Evolutionary conservation across 2,113 vertebrate species (phyloP), one percentile per base, ranked within the genome.

Genomic region (Xerus inauris): DNA sequence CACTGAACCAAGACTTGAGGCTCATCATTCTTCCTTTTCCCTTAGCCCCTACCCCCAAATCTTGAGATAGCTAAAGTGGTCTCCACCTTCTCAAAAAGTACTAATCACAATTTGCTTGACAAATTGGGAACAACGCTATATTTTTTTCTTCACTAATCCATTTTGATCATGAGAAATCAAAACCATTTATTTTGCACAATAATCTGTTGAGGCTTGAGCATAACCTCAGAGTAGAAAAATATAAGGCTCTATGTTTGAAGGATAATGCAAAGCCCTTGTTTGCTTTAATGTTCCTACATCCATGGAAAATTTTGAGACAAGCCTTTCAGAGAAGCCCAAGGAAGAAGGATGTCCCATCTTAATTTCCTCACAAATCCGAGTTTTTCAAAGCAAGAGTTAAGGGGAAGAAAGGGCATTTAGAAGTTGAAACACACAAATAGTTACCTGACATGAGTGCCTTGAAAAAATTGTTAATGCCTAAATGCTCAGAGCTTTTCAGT

Each of bases 381-480:
- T 90, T 79, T 97, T 97, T 90, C 54, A 73, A 8, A 11, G 72
- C 8, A 97, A 94, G 49, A 30, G 28, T 92, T 94, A 96, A 82
- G 10, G 51, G 62, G 91, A 38, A 83, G 62, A 42, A 16, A 42
- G 14, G 30, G 62, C 38, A n/a, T 38, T 94, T 89, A 95, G 90
- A 97, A 91, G 65, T 91, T 95, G 94, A 97, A 67, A 81, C 76
- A 95, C 8, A 87, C 35, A 32, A 80, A 65, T 1, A 12, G 96
- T 62, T n/a, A 64, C 80, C 82, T 91, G 88, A 75, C 38, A 88
- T 35, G 38, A 28, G 1, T 85, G 64, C 96, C 67, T 20, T 83
- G 84, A 95, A 97, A 72, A 94, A 69, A 93, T 85, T 93, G 92
- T 13, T 57, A 87, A 90, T 94, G 20, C 84, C 67, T 97, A 64